Evolutionary conservation across 2,113 vertebrate genomes (phyloP), one percentile per base, ranked within the genome.

Genomic region (Nicator chloris): DNA sequence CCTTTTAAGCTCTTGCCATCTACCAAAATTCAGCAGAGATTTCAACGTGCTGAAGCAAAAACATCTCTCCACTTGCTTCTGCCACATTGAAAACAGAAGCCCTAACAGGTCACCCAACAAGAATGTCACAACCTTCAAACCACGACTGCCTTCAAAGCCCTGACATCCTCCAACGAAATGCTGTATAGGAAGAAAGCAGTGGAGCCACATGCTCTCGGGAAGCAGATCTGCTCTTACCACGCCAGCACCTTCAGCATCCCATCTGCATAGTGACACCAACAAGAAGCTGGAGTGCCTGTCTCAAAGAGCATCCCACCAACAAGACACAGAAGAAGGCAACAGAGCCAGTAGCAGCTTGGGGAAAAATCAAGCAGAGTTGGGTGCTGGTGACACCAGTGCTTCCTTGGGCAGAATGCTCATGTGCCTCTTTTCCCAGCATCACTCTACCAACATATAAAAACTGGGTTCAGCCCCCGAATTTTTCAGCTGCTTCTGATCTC

Each of bases 401-500:
- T 14, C 3, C 2, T 59, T 63, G 42, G 33, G 31, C 47, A 68
- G 44, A 82, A 78, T 3, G 6, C 23, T 54, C 5, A 0, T 20
- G 40, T 28, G 9, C 33, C 31, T 53, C n/a, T 59, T 84, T 84
- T 93, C 70, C 45, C 65, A 39, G 57, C 65, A 81, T 17, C 7
- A 1, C 17, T 31, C 44, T 65, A 40, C 31, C 39, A 28, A 26
- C 37, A 16, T 12, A 61, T 1, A 4, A 89, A 63, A 95, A 65
- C 42, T 4, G 79, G 75, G 66, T 90, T 87, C 72, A 50, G 37
- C 15, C 78, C 63, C 30, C 1, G 0, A 72, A 82, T 77, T 91
- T 82, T 89, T 87, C 75, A 72, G 45, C 87, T 92, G 78, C 59
- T 70, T 95, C 84, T 86, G 70, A 96, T 94, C 89, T 95, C 90